Conservation (phyloP, 2,113 vertebrate species). For the Nyctereutes procyonoides region DNA sequence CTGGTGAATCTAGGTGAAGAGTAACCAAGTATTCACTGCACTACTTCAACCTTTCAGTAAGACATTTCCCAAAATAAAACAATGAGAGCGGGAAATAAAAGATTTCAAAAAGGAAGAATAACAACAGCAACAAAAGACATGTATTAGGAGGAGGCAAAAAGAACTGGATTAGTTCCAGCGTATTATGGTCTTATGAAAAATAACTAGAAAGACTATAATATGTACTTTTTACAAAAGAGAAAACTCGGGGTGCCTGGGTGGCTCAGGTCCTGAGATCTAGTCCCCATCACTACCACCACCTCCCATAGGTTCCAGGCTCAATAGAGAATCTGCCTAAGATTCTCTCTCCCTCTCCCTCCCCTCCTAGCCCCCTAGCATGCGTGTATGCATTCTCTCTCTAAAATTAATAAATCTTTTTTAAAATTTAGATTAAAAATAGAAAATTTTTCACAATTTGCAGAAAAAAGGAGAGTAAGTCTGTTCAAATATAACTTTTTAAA, state of each 20-base stretch:
- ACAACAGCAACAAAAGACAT: neutral
- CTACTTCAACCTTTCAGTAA: neutral
- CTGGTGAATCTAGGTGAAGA: neutral
- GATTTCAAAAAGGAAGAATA: neutral
- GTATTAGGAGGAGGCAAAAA: neutral
- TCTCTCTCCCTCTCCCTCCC: neutral
- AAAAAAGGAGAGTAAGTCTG: neutral
- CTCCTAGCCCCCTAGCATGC: neutral
- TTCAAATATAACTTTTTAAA: neutral
- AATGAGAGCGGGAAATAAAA: neutral
- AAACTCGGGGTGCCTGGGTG: neutral
- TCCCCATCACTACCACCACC: neutral
- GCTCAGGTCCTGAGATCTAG: neutral
- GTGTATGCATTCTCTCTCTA: neutral
- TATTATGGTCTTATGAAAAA: neutral
- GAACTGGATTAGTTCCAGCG: neutral
- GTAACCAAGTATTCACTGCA: neutral
- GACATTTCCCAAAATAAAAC: constrained; percentile 19
- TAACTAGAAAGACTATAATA: neutral
- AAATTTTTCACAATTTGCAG: neutral
- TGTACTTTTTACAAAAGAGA: neutral
- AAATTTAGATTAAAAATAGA: neutral
- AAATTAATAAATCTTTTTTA: neutral
- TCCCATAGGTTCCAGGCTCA: neutral
- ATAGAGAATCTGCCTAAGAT: neutral